These are phyloP conservation scores for Dicentrarchus labrax DNA, from an alignment of 2,113 vertebrate species.

Conservation along the genomic window DNA sequence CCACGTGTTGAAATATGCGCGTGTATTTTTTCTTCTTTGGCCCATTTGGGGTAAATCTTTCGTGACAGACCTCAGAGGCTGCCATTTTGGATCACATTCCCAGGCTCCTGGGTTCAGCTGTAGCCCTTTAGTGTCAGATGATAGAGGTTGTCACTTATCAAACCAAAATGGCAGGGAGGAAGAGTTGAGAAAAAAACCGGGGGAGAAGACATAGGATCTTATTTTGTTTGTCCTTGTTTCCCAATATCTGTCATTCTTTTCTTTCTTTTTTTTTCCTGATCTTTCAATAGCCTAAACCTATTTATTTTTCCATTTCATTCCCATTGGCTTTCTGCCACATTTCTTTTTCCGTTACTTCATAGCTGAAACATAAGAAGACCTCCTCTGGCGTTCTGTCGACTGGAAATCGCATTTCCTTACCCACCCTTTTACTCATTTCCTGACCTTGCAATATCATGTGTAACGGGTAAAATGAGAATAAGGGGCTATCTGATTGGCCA, in stretches of 20 bases:
- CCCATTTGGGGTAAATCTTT: conserved; percentile 70
- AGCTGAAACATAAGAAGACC: conserved; percentile 47
- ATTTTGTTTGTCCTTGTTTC: background rate
- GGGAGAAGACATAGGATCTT: conserved; percentile 13
- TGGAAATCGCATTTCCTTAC: conserved; percentile 66
- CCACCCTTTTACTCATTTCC: conserved; percentile 41
- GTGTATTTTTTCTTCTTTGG: conserved; percentile 47
- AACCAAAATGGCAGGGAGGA: conserved; percentile 47
- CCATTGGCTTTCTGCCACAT: conserved; percentile 25
- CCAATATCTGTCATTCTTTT: background rate
- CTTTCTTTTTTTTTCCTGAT: background rate
- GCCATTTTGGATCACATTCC: conserved; percentile 39
- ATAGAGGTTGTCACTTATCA: conserved; percentile 30
- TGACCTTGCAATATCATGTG: conserved; percentile 26
- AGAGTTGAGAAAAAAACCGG: conserved; percentile 43
- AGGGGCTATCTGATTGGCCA: conserved; percentile 24
- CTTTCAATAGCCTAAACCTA: background rate
- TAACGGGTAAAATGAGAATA: conserved; percentile 46
- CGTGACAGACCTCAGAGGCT: conserved; percentile 41
- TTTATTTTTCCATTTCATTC: conserved; percentile 21
- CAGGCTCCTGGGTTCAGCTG: conserved; percentile 43
- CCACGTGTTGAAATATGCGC: conserved; percentile 64
- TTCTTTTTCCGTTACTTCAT: conserved; percentile 45
- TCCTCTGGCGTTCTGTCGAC: conserved; percentile 31
- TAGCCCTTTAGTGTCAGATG: conserved; percentile 42